Percentiles rank a stretch among this genome's conserved stretches.
Conservation (phyloP, 1,140 invertebrate genomes). For the Plodia interpunctella region DNA sequence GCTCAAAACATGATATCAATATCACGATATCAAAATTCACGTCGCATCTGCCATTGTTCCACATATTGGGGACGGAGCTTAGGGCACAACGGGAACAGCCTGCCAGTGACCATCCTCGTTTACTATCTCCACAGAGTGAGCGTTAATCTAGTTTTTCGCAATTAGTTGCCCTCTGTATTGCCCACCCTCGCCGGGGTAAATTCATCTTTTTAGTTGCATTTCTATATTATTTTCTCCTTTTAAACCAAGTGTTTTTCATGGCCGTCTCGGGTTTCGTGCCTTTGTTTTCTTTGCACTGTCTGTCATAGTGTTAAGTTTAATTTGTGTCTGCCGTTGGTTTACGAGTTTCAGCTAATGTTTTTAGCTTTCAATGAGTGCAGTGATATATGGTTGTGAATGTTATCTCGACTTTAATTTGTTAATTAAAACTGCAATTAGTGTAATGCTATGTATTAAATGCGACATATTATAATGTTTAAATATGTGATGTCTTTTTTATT, state of each 20-base stretch:
- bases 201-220: slow-evolving; percentile 41
- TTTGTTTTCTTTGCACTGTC: slow-evolving; percentile 19
- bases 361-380: neutral
- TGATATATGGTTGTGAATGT: neutral
- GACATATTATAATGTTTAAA: too few relatives aligned
- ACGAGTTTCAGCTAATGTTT: slow-evolving; percentile 1
- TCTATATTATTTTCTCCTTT: slow-evolving; percentile 28
- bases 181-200: slow-evolving; percentile 41
- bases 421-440: neutral
- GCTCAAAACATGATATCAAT: too few relatives aligned
- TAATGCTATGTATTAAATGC: too few relatives aligned
- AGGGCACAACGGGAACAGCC: too few relatives aligned
- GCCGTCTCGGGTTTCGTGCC: slow-evolving; percentile 16
- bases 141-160: slow-evolving; percentile 68
- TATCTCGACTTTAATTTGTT: neutral
- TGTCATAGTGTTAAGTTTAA: slow-evolving; percentile 16
- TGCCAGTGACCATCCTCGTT: slow-evolving; percentile 39
- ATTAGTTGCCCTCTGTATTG: slow-evolving; percentile 58
- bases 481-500: too few relatives aligned
- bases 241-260: slow-evolving; percentile 30
- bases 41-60: too few relatives aligned
- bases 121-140: slow-evolving; percentile 46
- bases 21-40: too few relatives aligned
- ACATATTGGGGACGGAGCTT: too few relatives aligned
- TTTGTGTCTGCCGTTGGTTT: slow-evolving; percentile 5